These are phyloP conservation scores for Podotricha telesiphe DNA, from an alignment of 2,888 invertebrate species.

Conservation along the genomic window DNA sequence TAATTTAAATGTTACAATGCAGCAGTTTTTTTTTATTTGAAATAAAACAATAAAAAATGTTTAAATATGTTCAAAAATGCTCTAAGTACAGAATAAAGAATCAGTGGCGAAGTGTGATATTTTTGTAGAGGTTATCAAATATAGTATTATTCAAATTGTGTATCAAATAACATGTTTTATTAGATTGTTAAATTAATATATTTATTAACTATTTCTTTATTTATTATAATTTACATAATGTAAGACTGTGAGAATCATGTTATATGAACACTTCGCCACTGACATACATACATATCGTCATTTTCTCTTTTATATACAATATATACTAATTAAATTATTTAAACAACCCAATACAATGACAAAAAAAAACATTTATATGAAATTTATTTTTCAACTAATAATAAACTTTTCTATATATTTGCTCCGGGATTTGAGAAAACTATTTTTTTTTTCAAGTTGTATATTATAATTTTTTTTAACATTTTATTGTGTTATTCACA, in stretches of 20 bases:
- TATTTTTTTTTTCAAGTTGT: conserved; percentile 9
- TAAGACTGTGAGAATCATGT: too few relatives aligned
- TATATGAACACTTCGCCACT: too few relatives aligned
- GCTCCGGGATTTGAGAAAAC: conserved; percentile 15
- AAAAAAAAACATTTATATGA: neutral
- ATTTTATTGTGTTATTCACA: too few relatives aligned
- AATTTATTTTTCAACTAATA: too few relatives aligned
- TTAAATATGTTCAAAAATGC: neutral
- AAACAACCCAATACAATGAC: conserved; percentile 1
- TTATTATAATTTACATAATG: too few relatives aligned
- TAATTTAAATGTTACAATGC: neutral
- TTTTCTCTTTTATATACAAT: neutral
- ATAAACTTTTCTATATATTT: neutral
- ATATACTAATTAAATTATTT: neutral
- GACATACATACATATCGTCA: conserved; percentile 1
- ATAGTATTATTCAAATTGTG: too few relatives aligned
- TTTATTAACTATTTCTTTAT: too few relatives aligned
- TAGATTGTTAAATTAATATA: too few relatives aligned
- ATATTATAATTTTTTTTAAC: too few relatives aligned
- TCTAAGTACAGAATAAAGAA: neutral
- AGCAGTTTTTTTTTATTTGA: neutral
- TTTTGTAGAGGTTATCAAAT: too few relatives aligned
- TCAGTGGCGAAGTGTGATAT: too few relatives aligned
- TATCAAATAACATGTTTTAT: too few relatives aligned
- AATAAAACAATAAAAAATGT: neutral